Evolutionary conservation across 2,113 vertebrate genomes (phyloP).

Genomic region (Herpetotheres cachinnans): DNA sequence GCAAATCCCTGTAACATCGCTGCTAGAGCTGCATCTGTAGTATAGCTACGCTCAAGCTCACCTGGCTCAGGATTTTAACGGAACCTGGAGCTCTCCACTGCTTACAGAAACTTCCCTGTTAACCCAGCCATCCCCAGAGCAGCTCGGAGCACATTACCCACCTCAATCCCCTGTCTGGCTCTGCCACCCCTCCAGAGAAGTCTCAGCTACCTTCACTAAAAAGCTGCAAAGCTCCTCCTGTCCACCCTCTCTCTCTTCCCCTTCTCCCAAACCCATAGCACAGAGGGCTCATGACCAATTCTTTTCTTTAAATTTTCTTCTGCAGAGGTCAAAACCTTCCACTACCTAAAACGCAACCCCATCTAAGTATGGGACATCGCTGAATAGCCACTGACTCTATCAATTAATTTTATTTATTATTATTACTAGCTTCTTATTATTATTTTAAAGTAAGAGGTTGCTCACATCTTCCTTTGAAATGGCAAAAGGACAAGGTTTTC

Average conservation of each 20-base stretch:
- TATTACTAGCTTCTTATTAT: background rate
- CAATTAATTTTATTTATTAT: background rate
- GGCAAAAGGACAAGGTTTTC: background rate
- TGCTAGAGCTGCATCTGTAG: background rate
- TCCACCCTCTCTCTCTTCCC: background rate
- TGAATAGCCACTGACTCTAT: background rate
- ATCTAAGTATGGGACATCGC: background rate
- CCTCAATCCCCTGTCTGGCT: background rate
- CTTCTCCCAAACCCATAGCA: background rate
- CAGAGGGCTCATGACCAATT: background rate
- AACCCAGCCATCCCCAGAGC: background rate
- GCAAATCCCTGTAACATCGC: background rate
- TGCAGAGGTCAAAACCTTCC: background rate
- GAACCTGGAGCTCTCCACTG: background rate
- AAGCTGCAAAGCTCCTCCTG: background rate
- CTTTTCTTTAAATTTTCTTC: background rate
- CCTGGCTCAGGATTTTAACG: background rate
- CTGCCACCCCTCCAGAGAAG: background rate
- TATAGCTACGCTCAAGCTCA: background rate
- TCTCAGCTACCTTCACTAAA: background rate
- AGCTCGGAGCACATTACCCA: fast-evolving
- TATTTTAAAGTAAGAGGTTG: background rate
- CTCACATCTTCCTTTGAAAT: background rate
- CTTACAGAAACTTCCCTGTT: background rate
- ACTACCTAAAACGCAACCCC: background rate